These are phyloP conservation scores for Diadumene lineata DNA, from an alignment of 92 coral and sea anemone genomes.

Conservation along the genomic window DNA sequence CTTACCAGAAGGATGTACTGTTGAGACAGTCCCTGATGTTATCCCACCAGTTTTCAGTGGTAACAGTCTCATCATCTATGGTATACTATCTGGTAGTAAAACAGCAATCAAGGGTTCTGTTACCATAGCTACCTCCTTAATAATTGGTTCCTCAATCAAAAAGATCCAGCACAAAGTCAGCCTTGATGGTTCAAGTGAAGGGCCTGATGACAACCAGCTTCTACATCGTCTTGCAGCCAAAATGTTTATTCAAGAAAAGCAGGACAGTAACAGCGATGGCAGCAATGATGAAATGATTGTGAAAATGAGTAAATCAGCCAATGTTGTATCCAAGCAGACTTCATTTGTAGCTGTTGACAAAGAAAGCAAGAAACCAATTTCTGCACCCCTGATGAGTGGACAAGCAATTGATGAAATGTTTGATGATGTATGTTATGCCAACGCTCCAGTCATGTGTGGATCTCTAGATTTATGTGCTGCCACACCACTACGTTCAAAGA, in stretches of 20 bases:
- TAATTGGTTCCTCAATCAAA: not conserved
- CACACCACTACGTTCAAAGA: not conserved
- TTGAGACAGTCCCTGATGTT: constrained; percentile 52
- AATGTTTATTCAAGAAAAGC: constrained; percentile 46
- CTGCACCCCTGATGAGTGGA: constrained; percentile 9
- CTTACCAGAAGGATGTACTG: constrained; percentile 52
- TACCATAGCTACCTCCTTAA: not conserved
- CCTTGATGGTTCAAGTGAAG: not conserved
- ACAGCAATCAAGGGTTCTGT: constrained; percentile 2
- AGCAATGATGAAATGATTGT: constrained; percentile 33
- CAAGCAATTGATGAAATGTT: too few relatives aligned
- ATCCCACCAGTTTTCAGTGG: constrained; percentile 61
- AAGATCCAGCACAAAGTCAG: not conserved
- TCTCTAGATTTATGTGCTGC: too few relatives aligned
- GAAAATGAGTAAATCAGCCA: constrained; percentile 63
- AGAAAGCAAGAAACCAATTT: constrained; percentile 30
- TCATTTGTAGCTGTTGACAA: constrained; percentile 78
- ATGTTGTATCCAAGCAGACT: constrained; percentile 60
- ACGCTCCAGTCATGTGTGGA: not conserved
- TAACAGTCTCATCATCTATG: constrained; percentile 56
- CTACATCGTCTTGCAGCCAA: constrained; percentile 71
- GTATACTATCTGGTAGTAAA: constrained; percentile 31
- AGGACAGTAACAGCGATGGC: constrained; percentile 21
- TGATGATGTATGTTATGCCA: too few relatives aligned
- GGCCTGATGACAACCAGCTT: constrained; percentile 4